Evolutionary conservation across 2,797 vertebrate genomes (phyloP), one percentile per base, ranked within the genome.

Genomic region (Xyrichtys novacula): DNA sequence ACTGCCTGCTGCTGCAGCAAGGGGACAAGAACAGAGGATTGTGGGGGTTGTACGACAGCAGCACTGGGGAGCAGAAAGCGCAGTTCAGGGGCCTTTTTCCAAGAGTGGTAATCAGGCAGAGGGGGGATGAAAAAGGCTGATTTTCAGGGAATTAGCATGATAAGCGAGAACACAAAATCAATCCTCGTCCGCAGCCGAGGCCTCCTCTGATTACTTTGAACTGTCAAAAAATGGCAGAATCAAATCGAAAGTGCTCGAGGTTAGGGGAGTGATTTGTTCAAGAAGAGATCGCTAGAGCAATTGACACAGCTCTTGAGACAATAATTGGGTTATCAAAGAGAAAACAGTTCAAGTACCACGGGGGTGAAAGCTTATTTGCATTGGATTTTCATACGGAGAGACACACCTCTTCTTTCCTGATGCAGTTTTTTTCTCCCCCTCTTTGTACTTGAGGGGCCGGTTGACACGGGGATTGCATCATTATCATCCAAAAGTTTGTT

Each of bases 311-410:
- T 98, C 97, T 99, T 96, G 96, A 99, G 96, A 99, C 97, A 98
- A 98, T 99, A 99, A 99, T 99, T 99, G 97, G 97, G 98, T 99
- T 99, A 99, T 99, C 98, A 99, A 98, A 99, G 97, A 97, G 97
- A 98, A 98, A 98, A 98, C 98, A 98, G 97, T 98, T 98, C 97
- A 97, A 98, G 97, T 98, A 98, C 96, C 96, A 97, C 96, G 94
- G 96, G 96, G 96, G 96, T 94, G 95, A 97, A 96, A 95, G 93
- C 96, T 96, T 96, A 99, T 99, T 99, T 98, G 97, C 98, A 99
- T 99, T 95, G 95, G 94, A 98, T 99, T 99, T 99, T 98, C 96
- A 97, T 98, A 96, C 90, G 90, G 91, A 90, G 92, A 94, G 93
- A 93, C 95, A 96, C 96, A 96, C 96, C 97, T 96, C 95, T 87